These are phyloP conservation scores for Drosophila kambysellisi DNA, from an alignment of 2,888 invertebrate genomes.

Conservation along the genomic window DNA sequence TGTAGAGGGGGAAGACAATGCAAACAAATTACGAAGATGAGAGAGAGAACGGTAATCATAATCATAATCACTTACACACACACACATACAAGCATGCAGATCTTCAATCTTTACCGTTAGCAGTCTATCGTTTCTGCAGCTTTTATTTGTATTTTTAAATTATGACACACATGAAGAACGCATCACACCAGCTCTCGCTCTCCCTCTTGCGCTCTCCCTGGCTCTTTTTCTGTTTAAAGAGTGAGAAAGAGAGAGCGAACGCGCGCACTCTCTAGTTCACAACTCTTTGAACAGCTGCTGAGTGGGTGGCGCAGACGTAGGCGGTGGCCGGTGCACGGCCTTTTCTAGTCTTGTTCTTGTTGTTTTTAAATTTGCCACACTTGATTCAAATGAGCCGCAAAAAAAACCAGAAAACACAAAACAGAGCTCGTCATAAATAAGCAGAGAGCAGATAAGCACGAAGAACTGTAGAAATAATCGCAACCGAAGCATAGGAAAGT, in stretches of 20 bases:
- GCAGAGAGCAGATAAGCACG: constrained; percentile 37
- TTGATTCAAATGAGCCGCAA: constrained; percentile 61
- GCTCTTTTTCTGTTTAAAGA: not conserved
- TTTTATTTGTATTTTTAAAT: constrained; percentile 82
- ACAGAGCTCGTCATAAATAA: constrained; percentile 38
- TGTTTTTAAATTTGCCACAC: constrained; percentile 51
- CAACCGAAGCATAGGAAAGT: constrained; percentile 55
- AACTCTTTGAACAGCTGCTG: constrained; percentile 73
- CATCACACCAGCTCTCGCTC: constrained; percentile 27
- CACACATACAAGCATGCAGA: constrained; percentile 18
- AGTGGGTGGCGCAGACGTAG: constrained; percentile 60
- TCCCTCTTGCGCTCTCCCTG: constrained; percentile 2
- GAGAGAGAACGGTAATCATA: constrained; percentile 56
- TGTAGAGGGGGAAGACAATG: constrained; percentile 23
- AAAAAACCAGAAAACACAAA: constrained; percentile 21
- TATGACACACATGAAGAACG: constrained; percentile 78
- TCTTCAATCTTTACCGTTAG: constrained; percentile 68
- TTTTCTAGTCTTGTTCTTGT: constrained; percentile 28
- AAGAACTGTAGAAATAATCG: constrained; percentile 17
- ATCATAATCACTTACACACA: constrained; percentile 40
- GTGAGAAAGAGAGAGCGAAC: constrained; percentile 9
- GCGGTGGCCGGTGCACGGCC: constrained; percentile 27
- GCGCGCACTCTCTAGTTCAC: not conserved
- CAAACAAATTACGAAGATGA: constrained; percentile 46
- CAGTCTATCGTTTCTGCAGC: constrained; percentile 48